Evolutionary conservation across 2,797 vertebrate genomes (phyloP).

Genomic region (Hephaestus fuliginosus): DNA sequence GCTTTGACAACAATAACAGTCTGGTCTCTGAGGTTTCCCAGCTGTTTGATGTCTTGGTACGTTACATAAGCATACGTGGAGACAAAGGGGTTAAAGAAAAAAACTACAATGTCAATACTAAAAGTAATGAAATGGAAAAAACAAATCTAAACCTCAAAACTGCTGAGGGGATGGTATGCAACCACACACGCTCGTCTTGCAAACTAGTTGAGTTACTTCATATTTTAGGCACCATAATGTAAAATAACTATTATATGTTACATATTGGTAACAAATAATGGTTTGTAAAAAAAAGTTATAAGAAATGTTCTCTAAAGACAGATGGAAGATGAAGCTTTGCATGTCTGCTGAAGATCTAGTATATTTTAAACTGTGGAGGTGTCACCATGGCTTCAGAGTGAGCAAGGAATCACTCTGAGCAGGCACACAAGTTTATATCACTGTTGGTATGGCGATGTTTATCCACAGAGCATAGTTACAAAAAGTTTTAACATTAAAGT

Average conservation of each 20-base stretch:
- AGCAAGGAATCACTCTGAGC: too few species aligned
- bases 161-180: background rate
- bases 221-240: background rate
- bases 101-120: background rate
- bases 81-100: constrained; percentile 72
- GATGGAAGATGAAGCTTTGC: background rate
- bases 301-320: background rate
- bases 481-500: background rate
- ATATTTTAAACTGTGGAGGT: background rate
- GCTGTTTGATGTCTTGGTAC: constrained; percentile 95
- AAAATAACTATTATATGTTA: background rate
- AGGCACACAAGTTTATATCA: too few species aligned
- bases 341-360: background rate
- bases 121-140: background rate
- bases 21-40: constrained; percentile 94
- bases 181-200: background rate
- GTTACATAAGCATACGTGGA: constrained; percentile 95
- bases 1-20: constrained; percentile 97
- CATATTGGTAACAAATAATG: background rate
- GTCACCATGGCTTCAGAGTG: too few species aligned
- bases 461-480: background rate
- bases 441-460: too few species aligned
- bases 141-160: background rate
- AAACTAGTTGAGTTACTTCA: background rate
- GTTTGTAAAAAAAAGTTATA: background rate